Evolutionary conservation across 2,888 invertebrate genomes (phyloP).

Genomic region (Mesorhabditis spiculigera): DNA sequence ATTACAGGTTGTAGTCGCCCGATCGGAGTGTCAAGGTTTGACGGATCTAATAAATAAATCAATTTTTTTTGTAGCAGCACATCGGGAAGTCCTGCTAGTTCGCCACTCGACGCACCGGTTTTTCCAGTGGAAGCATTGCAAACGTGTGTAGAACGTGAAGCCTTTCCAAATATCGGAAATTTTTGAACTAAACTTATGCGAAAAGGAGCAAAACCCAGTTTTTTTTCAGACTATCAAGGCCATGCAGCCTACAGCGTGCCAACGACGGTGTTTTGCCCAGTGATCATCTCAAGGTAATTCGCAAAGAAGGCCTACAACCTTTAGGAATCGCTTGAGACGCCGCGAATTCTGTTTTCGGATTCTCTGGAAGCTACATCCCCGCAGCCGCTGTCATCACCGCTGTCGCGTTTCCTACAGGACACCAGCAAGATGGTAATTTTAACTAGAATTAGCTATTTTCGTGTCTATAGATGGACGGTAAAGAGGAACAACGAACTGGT

Average conservation of each 20-base stretch:
- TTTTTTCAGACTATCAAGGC: too few relatives aligned
- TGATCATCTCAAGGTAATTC: background rate
- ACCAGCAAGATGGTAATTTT: background rate
- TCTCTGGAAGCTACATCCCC: background rate
- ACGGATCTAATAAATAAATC: background rate
- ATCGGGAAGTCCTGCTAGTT: background rate
- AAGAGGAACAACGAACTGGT: too few relatives aligned
- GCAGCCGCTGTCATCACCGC: constrained; percentile 2
- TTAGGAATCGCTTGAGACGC: background rate
- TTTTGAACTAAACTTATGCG: too few relatives aligned
- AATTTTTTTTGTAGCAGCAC: background rate
- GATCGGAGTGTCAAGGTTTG: background rate
- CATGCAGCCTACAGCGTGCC: too few relatives aligned
- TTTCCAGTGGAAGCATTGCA: background rate
- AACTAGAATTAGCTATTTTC: too few relatives aligned
- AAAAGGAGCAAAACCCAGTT: too few relatives aligned
- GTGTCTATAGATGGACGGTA: too few relatives aligned
- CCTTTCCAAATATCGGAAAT: background rate
- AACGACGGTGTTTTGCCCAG: too few relatives aligned
- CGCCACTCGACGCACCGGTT: background rate
- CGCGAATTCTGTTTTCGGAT: background rate
- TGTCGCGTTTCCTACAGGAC: background rate
- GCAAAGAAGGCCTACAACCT: background rate
- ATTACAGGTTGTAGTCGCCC: background rate
- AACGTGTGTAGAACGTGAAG: background rate